Evolutionary conservation across 2,888 invertebrate species (phyloP), one percentile per base, ranked within the genome.

Genomic region (Lacanobia oleracea): DNA sequence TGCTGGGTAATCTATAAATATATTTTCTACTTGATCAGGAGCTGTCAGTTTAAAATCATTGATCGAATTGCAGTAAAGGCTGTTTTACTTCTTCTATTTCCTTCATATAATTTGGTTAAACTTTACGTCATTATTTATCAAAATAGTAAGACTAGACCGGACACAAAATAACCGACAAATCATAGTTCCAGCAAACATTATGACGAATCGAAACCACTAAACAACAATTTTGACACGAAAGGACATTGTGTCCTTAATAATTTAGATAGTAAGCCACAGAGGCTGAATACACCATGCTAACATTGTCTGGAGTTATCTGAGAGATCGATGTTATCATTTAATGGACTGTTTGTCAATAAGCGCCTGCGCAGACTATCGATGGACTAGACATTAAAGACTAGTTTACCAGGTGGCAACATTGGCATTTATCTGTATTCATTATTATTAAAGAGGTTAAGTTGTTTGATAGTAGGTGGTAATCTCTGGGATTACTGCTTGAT

Each of bases 271-370:
- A 1, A 59, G 72, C 75, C 71, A 21, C 67, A 72, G 56, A 60
- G 65, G 37, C 60, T 65, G 45, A 79, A 77, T 83, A 64, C 56
- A 68, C 59, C 50, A 73, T 77, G 51, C 60, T 64, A 43, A 60
- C 56, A 40, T 40, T 59, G 40, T 16, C 59, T 60, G 37, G 60
- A 76, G 59, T 64, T 77, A 75, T 79, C 69, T 70, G 37, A 60
- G 16, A 64, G 66, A 71, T 75, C 60, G 80, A 86, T 80, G 59
- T 79, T 86, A 85, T 86, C 84, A 72, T 75, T 80, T 77, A 77
- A 82, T 80, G 77, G 69, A 75, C 63, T 67, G 67, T 77, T 82
- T 79, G 78, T 79, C 78, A 75, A 75, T 37, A 57, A 33, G 65
- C 57, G 67, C 67, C 54, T 48, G 75, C 57, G 67, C 67, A 66